phyloP scores from a whole-genome alignment of 2,888 invertebrate species.

The Aquatica leii region DNA sequence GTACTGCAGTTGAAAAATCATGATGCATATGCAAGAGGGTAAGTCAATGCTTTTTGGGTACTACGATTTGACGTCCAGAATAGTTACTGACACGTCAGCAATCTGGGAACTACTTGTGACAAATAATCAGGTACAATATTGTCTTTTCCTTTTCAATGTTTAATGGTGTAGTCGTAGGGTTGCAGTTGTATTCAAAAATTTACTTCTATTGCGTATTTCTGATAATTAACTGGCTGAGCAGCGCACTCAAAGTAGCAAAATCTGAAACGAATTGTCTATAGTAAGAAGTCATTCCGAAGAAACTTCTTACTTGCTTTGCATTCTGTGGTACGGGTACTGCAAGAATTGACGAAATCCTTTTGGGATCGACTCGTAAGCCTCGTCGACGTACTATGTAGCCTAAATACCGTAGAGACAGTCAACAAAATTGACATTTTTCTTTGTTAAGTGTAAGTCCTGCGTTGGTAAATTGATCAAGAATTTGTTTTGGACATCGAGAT shows the following conservation, averaged over 20 bases:
- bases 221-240: neutral
- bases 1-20: too few relatives aligned
- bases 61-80: too few relatives aligned
- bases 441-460: neutral
- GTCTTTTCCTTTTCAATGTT: too few relatives aligned
- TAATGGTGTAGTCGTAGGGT: too few relatives aligned
- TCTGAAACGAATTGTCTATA: neutral
- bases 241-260: neutral
- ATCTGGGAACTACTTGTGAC: too few relatives aligned
- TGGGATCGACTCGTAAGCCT: neutral
- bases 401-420: neutral
- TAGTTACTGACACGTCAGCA: too few relatives aligned
- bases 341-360: neutral
- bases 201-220: neutral
- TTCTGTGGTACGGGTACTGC: neutral
- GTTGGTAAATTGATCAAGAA: neutral
- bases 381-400: neutral
- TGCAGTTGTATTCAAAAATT: neutral
- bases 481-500: neutral
- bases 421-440: neutral
- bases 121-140: too few relatives aligned
- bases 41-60: too few relatives aligned
- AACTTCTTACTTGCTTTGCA: neutral
- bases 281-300: neutral
- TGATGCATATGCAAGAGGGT: too few relatives aligned